phyloP scores from a whole-genome alignment of 2,888 invertebrate species.

The Elmis aenea region DNA sequence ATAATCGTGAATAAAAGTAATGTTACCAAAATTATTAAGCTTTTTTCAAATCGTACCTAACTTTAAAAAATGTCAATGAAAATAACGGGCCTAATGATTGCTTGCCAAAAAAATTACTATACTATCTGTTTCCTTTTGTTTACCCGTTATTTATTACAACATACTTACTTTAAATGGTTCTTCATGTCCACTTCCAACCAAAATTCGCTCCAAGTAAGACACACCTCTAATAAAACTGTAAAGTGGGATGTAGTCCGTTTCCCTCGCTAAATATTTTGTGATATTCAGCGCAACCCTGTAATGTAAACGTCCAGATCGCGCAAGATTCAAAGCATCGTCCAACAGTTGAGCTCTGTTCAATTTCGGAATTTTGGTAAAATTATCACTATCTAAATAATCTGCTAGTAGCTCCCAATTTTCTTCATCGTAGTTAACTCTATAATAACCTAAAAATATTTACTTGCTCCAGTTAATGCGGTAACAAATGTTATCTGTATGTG shows the following conservation, averaged over 20 bases:
- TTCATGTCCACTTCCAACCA: no score
- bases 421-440: constrained; percentile 72
- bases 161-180: no score
- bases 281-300: constrained; percentile 54
- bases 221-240: constrained; percentile 40
- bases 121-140: no score
- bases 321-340: constrained; percentile 65
- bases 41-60: no score
- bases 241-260: constrained; percentile 63
- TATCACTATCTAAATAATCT: constrained; percentile 43
- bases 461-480: neutral
- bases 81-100: no score
- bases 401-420: constrained; percentile 67
- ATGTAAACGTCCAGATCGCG: constrained; percentile 53
- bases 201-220: no score
- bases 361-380: constrained; percentile 49
- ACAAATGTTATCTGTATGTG: neutral
- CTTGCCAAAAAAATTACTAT: no score
- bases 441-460: constrained; percentile 49
- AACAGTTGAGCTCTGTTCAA: constrained; percentile 69
- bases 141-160: no score
- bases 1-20: no score
- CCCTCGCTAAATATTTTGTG: constrained; percentile 54
- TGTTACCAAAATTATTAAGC: no score
- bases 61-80: no score